These are phyloP conservation scores for Protonemura montana DNA, from an alignment of 2,888 invertebrate genomes.

Conservation along the genomic window DNA sequence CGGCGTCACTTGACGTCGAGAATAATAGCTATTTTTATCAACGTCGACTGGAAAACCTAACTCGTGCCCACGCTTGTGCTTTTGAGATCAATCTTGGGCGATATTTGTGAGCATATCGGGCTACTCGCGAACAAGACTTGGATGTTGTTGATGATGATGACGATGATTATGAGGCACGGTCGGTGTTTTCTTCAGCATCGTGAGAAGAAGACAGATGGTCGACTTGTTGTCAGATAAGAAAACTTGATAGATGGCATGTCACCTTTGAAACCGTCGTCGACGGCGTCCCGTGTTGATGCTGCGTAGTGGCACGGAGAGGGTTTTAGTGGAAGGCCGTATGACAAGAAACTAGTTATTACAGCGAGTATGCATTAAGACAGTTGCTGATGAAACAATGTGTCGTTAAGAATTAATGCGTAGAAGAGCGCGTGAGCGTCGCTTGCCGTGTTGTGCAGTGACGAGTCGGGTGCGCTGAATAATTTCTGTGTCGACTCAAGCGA, in stretches of 20 bases:
- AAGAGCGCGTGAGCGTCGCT: neutral
- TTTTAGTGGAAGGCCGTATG: neutral
- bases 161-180: conserved; percentile 20
- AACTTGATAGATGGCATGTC: conserved; percentile 31
- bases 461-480: neutral
- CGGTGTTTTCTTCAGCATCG: neutral
- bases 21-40: conserved; percentile 31
- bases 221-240: conserved; percentile 27
- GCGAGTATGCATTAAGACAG: neutral
- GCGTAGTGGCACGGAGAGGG: neutral
- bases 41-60: neutral
- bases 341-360: neutral
- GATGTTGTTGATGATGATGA: neutral
- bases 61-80: neutral
- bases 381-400: conserved; percentile 22
- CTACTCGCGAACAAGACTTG: neutral
- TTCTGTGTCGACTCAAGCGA: neutral
- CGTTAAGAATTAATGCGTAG: conserved; percentile 4
- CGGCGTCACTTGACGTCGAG: conserved; percentile 17
- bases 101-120: neutral
- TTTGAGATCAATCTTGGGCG: neutral
- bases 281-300: neutral
- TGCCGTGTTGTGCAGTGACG: neutral
- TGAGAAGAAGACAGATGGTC: conserved; percentile 39
- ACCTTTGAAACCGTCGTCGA: neutral